Conservation (phyloP, 2,888 invertebrate species). For the Erebia ligea region DNA sequence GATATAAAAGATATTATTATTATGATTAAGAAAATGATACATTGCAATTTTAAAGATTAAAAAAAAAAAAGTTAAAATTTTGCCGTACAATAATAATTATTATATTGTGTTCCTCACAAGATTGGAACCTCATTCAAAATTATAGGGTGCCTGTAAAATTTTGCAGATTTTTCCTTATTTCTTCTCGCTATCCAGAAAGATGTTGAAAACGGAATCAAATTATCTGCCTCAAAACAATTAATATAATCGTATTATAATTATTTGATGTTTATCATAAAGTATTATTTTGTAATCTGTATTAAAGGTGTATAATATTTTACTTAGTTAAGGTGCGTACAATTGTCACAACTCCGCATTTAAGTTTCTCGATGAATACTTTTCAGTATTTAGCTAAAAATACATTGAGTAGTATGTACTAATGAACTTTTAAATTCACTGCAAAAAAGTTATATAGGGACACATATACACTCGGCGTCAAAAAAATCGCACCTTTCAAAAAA, state of each 20-base stretch:
- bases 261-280: constrained; percentile 59
- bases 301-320: constrained; percentile 53
- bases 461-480: too few relatives aligned
- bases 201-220: constrained; percentile 50
- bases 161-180: background rate
- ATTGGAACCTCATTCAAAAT: too few relatives aligned
- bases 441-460: background rate
- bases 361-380: constrained; percentile 50
- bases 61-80: too few relatives aligned
- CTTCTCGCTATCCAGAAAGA: constrained; percentile 11
- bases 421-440: background rate
- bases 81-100: too few relatives aligned
- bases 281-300: constrained; percentile 64
- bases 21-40: too few relatives aligned
- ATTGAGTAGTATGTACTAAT: constrained; percentile 17
- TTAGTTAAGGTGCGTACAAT: constrained; percentile 58
- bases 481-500: too few relatives aligned
- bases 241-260: constrained; percentile 50
- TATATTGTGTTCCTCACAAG: too few relatives aligned
- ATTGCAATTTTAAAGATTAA: too few relatives aligned
- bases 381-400: constrained; percentile 61
- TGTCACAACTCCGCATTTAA: constrained; percentile 73
- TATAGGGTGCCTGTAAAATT: too few relatives aligned
- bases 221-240: constrained; percentile 68
- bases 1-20: too few relatives aligned